A percentile compares a stretch with the other conserved stretches of the same genome.
phyloP scores from a whole-genome alignment of 2,888 invertebrate genomes.

The Pherbina coryleti region DNA sequence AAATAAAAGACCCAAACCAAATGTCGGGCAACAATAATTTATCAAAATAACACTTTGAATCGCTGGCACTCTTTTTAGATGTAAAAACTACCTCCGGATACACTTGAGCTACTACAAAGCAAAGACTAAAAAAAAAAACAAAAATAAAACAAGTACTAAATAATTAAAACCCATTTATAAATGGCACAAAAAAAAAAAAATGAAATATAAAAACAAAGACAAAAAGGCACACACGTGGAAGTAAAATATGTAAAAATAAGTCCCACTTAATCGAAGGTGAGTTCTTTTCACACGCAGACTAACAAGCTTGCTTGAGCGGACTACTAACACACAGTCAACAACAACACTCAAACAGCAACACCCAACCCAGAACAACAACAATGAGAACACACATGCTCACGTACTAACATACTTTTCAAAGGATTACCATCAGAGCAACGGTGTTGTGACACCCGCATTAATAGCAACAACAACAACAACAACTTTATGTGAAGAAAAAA shows the following conservation, averaged over 20 bases:
- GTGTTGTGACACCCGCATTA: neutral
- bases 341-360: neutral
- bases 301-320: too few species aligned
- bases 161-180: neutral
- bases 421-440: too few species aligned
- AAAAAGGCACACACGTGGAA: neutral
- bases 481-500: neutral
- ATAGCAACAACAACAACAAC: neutral
- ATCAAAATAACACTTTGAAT: neutral
- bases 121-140: neutral
- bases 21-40: neutral
- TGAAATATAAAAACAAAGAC: neutral
- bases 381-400: neutral
- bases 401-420: too few species aligned
- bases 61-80: too few species aligned
- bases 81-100: neutral
- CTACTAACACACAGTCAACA: neutral
- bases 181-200: neutral
- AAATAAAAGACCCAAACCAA: neutral
- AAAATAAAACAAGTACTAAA: neutral
- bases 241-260: neutral
- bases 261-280: conserved; percentile 15
- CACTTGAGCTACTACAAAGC: too few species aligned
- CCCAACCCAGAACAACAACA: too few species aligned
- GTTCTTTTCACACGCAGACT: neutral